These are phyloP conservation scores for Camponotus vicinus DNA, from an alignment of 1,140 invertebrate species.

Conservation along the genomic window DNA sequence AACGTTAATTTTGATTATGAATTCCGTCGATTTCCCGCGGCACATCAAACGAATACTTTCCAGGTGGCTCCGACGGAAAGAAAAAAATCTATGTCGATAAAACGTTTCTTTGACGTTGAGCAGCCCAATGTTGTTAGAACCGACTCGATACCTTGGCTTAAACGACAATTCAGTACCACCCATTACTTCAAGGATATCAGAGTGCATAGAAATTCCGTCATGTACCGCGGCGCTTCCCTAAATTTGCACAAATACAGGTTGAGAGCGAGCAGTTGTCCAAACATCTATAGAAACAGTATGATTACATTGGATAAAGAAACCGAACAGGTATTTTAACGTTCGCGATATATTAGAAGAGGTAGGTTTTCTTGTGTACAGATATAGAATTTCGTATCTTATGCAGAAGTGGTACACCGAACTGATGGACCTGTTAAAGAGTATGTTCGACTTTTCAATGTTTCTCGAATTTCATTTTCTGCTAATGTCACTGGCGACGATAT, in stretches of 20 bases:
- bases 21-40: neutral
- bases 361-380: neutral
- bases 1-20: neutral
- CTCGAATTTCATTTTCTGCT: slow-evolving; percentile 92
- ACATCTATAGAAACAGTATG: slow-evolving; percentile 96
- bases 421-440: slow-evolving; percentile 90
- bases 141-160: slow-evolving; percentile 86
- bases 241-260: slow-evolving; percentile 93
- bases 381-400: neutral
- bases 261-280: slow-evolving; percentile 95
- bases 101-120: slow-evolving; percentile 66
- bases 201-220: slow-evolving; percentile 93
- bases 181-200: slow-evolving; percentile 92
- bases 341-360: slow-evolving; percentile 29
- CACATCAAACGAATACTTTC: slow-evolving; percentile 22
- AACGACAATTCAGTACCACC: slow-evolving; percentile 88
- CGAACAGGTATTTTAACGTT: slow-evolving; percentile 87
- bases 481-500: slow-evolving; percentile 93
- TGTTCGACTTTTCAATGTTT: slow-evolving; percentile 94
- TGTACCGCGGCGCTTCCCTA: slow-evolving; percentile 93
- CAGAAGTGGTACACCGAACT: slow-evolving; percentile 93
- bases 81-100: slow-evolving; percentile 70
- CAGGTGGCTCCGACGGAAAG: slow-evolving; percentile 74
- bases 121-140: slow-evolving; percentile 76
- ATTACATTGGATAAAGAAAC: slow-evolving; percentile 93